These are phyloP conservation scores for Cerastoderma edule DNA, from an alignment of 2,888 invertebrate genomes.

Conservation along the genomic window DNA sequence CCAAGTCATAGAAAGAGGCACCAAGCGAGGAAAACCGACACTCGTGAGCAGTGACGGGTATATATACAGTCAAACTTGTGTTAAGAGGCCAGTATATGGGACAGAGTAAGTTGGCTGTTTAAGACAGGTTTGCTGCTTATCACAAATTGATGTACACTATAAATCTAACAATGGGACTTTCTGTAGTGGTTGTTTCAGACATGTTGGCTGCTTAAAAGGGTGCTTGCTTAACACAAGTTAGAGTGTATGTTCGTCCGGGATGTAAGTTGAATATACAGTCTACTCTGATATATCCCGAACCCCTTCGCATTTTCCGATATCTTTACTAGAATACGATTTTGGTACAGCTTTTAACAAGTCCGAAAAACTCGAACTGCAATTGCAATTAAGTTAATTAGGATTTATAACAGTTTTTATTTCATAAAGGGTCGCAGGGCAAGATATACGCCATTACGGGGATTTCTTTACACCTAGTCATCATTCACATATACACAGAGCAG, in stretches of 20 bases:
- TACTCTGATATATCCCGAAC: too few species aligned
- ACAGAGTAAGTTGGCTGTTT: too few species aligned
- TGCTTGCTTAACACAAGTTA: too few species aligned
- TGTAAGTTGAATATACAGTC: background rate
- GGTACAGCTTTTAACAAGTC: too few species aligned
- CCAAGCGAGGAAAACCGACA: background rate
- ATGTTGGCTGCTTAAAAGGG: too few species aligned
- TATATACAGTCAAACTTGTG: slow-evolving; percentile 8
- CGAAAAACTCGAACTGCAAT: background rate
- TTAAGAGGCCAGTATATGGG: too few species aligned
- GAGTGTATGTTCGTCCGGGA: background rate
- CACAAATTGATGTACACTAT: too few species aligned
- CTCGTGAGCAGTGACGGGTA: slow-evolving; percentile 9
- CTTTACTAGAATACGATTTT: too few species aligned
- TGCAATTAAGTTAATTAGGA: background rate
- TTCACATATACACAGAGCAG: background rate
- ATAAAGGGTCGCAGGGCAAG: background rate
- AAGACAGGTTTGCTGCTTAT: too few species aligned
- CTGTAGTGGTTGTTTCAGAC: too few species aligned
- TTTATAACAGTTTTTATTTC: background rate
- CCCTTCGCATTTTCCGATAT: too few species aligned
- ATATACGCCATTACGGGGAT: background rate
- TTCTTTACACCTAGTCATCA: background rate
- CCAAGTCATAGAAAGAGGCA: background rate
- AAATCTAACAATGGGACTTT: too few species aligned